These are phyloP conservation scores for Monopterus albus DNA, from an alignment of 2,113 vertebrate genomes.

Conservation along the genomic window DNA sequence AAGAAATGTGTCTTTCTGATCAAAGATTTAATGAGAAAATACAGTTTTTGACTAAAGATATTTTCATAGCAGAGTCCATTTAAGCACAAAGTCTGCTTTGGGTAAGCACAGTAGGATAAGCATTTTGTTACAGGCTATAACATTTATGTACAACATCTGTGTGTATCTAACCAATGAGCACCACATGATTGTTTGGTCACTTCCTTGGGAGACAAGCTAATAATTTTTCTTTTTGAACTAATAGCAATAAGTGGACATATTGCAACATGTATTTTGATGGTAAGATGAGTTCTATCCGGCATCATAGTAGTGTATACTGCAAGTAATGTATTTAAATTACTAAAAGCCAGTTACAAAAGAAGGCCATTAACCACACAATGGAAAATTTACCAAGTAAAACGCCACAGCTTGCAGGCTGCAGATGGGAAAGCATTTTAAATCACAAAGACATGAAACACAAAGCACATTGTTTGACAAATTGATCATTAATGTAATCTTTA, in stretches of 20 bases:
- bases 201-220: constrained; percentile 19
- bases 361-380: no score
- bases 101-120: constrained; percentile 7
- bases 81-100: constrained; percentile 38
- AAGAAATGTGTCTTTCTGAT: constrained; percentile 27
- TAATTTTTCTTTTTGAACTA: background rate
- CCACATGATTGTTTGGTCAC: constrained; percentile 43
- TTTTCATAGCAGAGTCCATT: constrained; percentile 17
- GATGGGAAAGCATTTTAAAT: no score
- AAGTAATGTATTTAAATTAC: background rate
- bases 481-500: no score
- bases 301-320: background rate
- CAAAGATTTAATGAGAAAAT: constrained; percentile 24
- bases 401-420: no score
- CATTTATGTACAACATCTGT: constrained; percentile 55
- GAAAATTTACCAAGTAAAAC: no score
- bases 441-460: no score
- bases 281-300: constrained; percentile 6
- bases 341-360: background rate
- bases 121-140: constrained; percentile 24
- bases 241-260: no score
- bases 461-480: no score
- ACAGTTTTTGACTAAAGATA: constrained; percentile 20
- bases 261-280: background rate
- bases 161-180: constrained; percentile 50